Evolutionary conservation across 1,140 invertebrate genomes (phyloP).

Genomic region (Brachionus paranguensis): DNA sequence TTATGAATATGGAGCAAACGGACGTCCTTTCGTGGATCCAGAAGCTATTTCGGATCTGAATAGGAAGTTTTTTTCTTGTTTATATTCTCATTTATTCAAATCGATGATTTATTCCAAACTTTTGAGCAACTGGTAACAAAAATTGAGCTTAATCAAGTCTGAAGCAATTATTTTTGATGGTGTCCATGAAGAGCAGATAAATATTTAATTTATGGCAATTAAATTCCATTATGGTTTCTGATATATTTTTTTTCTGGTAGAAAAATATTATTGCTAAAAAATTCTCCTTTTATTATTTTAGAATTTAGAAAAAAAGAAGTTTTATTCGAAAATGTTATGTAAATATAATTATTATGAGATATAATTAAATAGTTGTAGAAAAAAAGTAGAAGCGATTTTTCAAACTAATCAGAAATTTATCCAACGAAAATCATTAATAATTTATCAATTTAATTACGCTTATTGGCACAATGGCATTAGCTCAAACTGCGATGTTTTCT

Average conservation of each 20-base stretch:
- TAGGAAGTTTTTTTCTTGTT: background rate
- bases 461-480: background rate
- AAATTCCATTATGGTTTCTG: background rate
- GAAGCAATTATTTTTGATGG: background rate
- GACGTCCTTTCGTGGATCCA: background rate
- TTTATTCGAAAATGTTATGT: background rate
- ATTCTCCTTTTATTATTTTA: background rate
- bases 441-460: background rate
- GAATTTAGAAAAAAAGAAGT: background rate
- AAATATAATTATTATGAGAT: slow-evolving; percentile 3
- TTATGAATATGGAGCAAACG: background rate
- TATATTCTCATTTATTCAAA: background rate
- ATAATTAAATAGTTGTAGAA: background rate
- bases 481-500: slow-evolving; percentile 9
- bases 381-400: background rate
- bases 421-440: background rate
- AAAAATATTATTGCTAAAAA: background rate
- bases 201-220: background rate
- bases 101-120: background rate
- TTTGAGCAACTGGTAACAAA: background rate
- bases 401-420: background rate
- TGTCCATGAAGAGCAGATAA: background rate
- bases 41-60: background rate
- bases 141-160: background rate
- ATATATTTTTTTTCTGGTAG: background rate